Base-by-base conservation (phyloP, 2,113 vertebrate genomes). In the Lota lota region DNA sequence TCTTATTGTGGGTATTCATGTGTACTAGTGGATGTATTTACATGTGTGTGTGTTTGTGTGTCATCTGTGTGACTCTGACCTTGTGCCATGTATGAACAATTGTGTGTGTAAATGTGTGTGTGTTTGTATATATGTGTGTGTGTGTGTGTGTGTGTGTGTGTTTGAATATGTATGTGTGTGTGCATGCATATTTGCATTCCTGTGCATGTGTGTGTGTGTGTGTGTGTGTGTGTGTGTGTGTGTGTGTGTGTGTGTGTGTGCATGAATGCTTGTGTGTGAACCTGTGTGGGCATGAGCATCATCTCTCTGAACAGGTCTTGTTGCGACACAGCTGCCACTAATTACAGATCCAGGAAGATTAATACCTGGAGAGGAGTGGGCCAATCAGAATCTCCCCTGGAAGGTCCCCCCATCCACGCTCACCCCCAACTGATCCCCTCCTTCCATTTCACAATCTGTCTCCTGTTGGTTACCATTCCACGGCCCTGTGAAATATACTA, bases 321-420 rank as follows among this genome's bases (percentile, higher is more conserved):
- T 74, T 85, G 81, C 64, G 79, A 74, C 79, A 72, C 72, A 71
- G 81, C 78, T 71, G 69, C 65, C 40, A 60, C 71, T 76, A 84
- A 85, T 79, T 81, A 71, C 78, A 86, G 80, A 83, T 79, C 56
- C 36, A 81, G 66, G 60, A 68, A 83, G 81, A 87, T 85, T 88
- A 85, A 79, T 83, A 79, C 64, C 72, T 74, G 74, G 56, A 81
- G 75, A 70, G 72, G 68, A 76, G 67, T 10, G 22, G 56, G 78
- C 75, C 66, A 85, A 88, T 84, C 80, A 79, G 6, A 80, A 70
- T 79, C 77, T 73, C 77, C 78, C 77, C 73, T 77, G 68, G 83
- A 85, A 72, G 67, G 36, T 24, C 57, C 22, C 63, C 53, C 66
- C 28, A 24, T 20, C 8, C n/a, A 22, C 47, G 14, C n/a, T 7